Base-by-base conservation (phyloP, 1,140 invertebrate species). In the Lineus longissimus region DNA sequence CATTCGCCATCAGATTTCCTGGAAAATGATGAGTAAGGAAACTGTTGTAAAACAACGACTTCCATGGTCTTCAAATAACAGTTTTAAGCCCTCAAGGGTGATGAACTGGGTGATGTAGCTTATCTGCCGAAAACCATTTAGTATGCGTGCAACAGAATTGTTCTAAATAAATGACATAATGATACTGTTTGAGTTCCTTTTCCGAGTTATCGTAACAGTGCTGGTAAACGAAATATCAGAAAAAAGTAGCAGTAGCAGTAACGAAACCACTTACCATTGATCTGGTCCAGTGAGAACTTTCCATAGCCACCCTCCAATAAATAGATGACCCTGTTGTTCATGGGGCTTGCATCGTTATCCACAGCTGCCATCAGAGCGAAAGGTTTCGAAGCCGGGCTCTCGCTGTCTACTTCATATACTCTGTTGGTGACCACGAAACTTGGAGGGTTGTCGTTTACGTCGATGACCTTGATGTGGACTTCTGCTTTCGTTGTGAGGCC, bases 391-490 rank as follows among this genome's bases (percentile, higher is more conserved):
- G 51, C 17, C 4, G n/a, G 30, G 13, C 15, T 40, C 4, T 29
- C n/a, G 0, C 41, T 41, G n/a, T 17, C 27, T 7, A 51, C 40
- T 0, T 17, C 27, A n/a, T 36, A 40, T 13, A 23, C 9, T 36
- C 33, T 36, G 0, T 31, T 51, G 4, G 13, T 54, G n/a, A n/a
- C 22, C 13, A 19, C 17, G 54, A 64, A 59, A 9, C 22, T 36
- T 0, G 63, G 63, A 6, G 41, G 11, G 25, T 64, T 59, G 40
- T 64, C 63, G 11, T 64, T 64, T 22, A 36, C 9, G 40, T 64
- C 63, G 29, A 22, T 51, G 0, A 64, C 40, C 9, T 31, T 36
- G 33, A 36, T 36, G 33, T 15, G 33, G 33, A 36, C 15, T 15
- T 36, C 33, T 4, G 33, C 15, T 15, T 36, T 36, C 6, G 33